Percentiles rank a stretch among this genome's conserved stretches.
These are phyloP conservation scores for Lycia hirtaria DNA, from an alignment of 2,888 invertebrate genomes.

Conservation along the genomic window DNA sequence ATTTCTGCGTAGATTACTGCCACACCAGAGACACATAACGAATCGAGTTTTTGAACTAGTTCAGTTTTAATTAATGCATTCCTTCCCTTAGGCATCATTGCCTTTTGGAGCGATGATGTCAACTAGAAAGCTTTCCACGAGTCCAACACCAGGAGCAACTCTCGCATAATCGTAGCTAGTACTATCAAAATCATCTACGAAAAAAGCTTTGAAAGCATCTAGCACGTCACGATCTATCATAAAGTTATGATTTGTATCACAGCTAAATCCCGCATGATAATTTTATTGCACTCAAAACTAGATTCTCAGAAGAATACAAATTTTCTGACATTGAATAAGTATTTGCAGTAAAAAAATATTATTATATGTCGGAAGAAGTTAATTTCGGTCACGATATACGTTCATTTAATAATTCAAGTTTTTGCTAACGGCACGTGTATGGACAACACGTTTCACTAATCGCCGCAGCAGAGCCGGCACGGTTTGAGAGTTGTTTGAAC, in stretches of 20 bases:
- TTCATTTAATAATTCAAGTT: conserved; percentile 27
- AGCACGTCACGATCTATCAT: not conserved
- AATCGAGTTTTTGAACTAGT: conserved; percentile 8
- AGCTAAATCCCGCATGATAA: conserved; percentile 4
- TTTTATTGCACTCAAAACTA: conserved; percentile 20
- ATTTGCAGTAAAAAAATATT: not conserved
- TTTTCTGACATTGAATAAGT: conserved; percentile 20
- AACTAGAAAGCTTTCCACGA: not conserved
- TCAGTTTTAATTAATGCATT: conserved; percentile 19
- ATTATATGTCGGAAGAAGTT: conserved; percentile 8
- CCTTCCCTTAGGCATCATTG: conserved; percentile 8
- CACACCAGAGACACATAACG: conserved; percentile 20
- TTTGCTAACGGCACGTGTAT: conserved; percentile 28
- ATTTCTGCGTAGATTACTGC: conserved; percentile 36
- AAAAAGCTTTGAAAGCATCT: not conserved
- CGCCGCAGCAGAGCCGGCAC: conserved; percentile 1
- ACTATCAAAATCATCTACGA: not conserved
- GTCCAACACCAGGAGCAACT: not conserved
- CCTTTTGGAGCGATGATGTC: conserved; percentile 1
- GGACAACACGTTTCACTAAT: conserved; percentile 28
- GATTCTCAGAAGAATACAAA: conserved; percentile 19
- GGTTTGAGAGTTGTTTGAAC: conserved; percentile 12
- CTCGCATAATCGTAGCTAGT: not conserved
- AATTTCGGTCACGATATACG: conserved; percentile 27
- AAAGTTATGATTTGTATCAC: conserved; percentile 17